Evolutionary conservation across 1,140 invertebrate species (phyloP), one percentile per base, ranked within the genome.

Genomic region (Mizuhopecten yessoensis): DNA sequence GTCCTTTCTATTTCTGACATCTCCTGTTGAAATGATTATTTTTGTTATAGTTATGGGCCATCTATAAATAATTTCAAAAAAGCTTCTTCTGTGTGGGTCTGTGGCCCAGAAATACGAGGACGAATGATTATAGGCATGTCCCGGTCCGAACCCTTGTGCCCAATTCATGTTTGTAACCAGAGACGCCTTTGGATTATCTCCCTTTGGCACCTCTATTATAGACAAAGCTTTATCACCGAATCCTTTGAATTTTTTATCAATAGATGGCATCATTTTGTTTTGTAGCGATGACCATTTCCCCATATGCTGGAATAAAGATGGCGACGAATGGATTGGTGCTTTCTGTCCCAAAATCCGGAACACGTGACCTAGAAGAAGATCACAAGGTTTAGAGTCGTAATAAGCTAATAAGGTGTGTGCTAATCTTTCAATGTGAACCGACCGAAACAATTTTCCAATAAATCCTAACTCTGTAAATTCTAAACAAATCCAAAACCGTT

Each of bases 371-470:
- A 96, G 89, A 5, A 96, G 92, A 23, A 95, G 92, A 91, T 96
- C 96, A 86, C 96, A 95, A 0, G 96, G 96, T 87, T 95, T 93
- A 39, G 95, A 95, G 13, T 95, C 93, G 91, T 95, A 96, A 89
- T 95, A 95, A 0, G 94, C 92, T 42, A 96, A 87, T 13, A 96
- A 91, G 86, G 95, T 94, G 0, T 90, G 90, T 9, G 95, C 94
- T 17, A 96, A 91, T 45, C 92, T 92, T 39, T 93, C 87, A 11
- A 96, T 88, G 91, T 96, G 95, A 10, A 86, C 34, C 11, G 94
- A 95, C 15, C 93, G 91, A 49, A 95, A 95, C 42, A 96, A 90
- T 93, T 96, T 96, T n/a, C 96, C 96, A 75, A 96, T 96, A 90
- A 95, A 96, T 13, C 96, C 95, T 42, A 96, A 94, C 3, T 93